Conservation (phyloP, 2,113 vertebrate genomes). For the Catharus fuscescens region DNA sequence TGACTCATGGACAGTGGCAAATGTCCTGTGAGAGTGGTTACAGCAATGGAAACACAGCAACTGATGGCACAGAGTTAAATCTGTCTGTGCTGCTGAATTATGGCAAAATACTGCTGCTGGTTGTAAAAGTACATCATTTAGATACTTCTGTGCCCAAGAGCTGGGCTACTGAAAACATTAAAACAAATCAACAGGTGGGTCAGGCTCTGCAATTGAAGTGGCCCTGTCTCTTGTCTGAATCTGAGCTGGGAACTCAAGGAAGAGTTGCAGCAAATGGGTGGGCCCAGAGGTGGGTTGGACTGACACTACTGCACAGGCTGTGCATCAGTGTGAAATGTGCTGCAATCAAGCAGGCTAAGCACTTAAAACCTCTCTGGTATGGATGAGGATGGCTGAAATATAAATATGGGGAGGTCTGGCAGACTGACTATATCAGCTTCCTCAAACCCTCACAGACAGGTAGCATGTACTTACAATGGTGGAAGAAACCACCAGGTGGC, state of each 20-base stretch:
- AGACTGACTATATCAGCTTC: neutral
- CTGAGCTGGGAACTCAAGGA: neutral
- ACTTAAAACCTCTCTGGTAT: neutral
- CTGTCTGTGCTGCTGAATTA: neutral
- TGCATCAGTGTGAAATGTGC: neutral
- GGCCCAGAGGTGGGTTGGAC: neutral
- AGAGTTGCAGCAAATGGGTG: neutral
- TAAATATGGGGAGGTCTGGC: neutral
- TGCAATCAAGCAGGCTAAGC: neutral
- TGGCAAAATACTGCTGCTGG: neutral
- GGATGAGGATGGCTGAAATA: neutral
- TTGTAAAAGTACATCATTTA: neutral
- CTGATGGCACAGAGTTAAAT: neutral
- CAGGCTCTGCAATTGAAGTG: neutral
- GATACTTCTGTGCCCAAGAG: neutral
- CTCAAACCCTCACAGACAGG: neutral
- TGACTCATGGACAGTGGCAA: neutral
- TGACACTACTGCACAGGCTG: neutral
- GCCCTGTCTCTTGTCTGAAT: neutral
- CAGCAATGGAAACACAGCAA: neutral
- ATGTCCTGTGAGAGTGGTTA: neutral
- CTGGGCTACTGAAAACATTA: neutral
- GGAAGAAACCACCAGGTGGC: neutral
- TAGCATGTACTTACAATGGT: accelerated
- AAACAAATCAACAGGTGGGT: neutral